phyloP scores from a whole-genome alignment of 2,113 vertebrate species.

The Cairina moschata region DNA sequence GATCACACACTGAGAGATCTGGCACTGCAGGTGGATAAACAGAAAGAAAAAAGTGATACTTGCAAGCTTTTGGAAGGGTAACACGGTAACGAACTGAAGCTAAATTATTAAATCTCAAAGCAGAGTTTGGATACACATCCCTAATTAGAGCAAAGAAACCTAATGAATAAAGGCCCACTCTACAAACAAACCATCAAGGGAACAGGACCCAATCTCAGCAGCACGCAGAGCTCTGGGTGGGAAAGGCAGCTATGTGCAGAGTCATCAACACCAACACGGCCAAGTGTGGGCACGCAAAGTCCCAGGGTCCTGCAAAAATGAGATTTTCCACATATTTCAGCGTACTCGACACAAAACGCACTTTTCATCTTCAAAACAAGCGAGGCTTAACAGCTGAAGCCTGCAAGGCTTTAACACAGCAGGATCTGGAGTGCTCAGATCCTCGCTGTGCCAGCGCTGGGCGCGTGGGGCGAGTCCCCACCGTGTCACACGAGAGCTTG shows the following conservation, averaged over 20 bases:
- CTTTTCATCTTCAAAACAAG: slow-evolving; percentile 34
- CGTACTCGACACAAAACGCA: neutral
- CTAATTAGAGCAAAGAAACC: neutral
- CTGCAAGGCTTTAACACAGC: neutral
- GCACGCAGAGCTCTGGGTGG: neutral
- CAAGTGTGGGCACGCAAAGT: neutral
- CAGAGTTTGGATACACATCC: neutral
- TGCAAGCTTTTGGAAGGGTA: neutral
- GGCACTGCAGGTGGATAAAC: neutral
- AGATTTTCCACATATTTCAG: slow-evolving; percentile 47
- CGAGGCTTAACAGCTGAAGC: neutral
- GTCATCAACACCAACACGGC: slow-evolving; percentile 3
- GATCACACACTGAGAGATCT: neutral
- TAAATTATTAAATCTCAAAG: neutral
- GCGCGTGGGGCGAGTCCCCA: rapidly evolving
- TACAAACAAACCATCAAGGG: neutral
- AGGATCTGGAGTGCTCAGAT: neutral
- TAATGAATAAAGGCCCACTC: neutral
- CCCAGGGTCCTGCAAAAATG: slow-evolving; percentile 5
- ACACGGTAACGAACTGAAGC: neutral
- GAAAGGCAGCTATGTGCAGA: slow-evolving; percentile 23
- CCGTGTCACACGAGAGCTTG: rapidly evolving
- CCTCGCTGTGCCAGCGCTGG: neutral
- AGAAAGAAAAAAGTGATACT: neutral
- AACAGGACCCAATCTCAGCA: slow-evolving; percentile 4